phyloP scores from a whole-genome alignment of 1,140 invertebrate species.

The Oncopeltus fasciatus region DNA sequence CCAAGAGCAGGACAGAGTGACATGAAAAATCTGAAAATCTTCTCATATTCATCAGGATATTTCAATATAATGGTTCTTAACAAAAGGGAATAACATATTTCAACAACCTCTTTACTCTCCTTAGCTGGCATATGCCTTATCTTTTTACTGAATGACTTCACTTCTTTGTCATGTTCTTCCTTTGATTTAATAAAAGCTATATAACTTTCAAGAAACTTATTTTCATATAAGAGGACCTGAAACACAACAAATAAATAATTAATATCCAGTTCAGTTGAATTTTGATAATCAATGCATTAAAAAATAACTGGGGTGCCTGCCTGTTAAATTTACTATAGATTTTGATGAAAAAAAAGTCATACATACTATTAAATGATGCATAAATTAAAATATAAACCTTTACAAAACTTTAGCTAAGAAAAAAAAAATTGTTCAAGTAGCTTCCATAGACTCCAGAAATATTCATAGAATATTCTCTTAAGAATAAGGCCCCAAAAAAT shows the following conservation, averaged over 20 bases:
- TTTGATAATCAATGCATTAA: no score
- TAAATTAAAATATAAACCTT: no score
- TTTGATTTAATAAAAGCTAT: neutral
- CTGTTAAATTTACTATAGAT: no score
- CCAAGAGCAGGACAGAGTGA: constrained; percentile 5
- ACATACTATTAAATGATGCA: no score
- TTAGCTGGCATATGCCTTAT: constrained; percentile 8
- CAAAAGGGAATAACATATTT: constrained; percentile 4
- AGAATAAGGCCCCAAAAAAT: no score
- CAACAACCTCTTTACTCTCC: neutral
- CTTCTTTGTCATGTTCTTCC: neutral
- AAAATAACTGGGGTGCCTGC: no score
- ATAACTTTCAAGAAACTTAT: constrained; percentile 5
- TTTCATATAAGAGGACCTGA: constrained; percentile 3
- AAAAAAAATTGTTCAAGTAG: no score
- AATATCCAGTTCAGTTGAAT: neutral
- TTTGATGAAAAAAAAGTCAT: no score
- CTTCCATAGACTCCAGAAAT: no score
- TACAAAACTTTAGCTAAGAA: no score
- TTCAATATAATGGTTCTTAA: constrained; percentile 3
- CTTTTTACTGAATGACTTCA: neutral
- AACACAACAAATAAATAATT: neutral
- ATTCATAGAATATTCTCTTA: no score
- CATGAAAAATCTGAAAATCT: constrained; percentile 12
- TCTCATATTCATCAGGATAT: neutral